Percentiles rank a stretch among this genome's conserved stretches.
phyloP scores from a whole-genome alignment of 2,888 invertebrate genomes.

The Drosophila nr. perissopoda region DNA sequence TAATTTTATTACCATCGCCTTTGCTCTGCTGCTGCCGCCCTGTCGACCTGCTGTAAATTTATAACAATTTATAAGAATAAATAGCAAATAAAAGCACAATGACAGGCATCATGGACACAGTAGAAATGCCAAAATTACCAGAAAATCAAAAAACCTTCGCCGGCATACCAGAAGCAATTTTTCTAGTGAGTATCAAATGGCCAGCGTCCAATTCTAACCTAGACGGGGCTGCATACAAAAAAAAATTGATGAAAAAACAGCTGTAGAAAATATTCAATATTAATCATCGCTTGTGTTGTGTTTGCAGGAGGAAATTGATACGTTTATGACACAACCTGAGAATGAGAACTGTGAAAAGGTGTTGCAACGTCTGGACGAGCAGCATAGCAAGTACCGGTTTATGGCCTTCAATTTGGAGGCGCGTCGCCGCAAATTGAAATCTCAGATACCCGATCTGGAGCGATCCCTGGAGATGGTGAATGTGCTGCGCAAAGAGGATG shows the following conservation, averaged over 20 bases:
- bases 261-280: conserved; percentile 38
- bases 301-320: conserved; percentile 95
- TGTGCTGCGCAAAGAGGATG: conserved; percentile 92
- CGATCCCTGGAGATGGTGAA: conserved; percentile 96
- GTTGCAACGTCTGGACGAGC: conserved; percentile 94
- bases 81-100: conserved; percentile 64
- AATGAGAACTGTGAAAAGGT: conserved; percentile 94
- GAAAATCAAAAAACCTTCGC: conserved; percentile 88
- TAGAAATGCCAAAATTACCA: conserved; percentile 84
- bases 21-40: conserved; percentile 34
- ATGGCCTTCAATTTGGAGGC: conserved; percentile 97
- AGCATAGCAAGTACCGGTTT: conserved; percentile 98
- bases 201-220: conserved; percentile 66
- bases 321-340: conserved; percentile 93
- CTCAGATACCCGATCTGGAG: conserved; percentile 97
- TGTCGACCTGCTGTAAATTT: conserved; percentile 65
- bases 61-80: conserved; percentile 45
- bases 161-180: conserved; percentile 94
- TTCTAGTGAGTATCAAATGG: conserved; percentile 89
- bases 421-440: conserved; percentile 93
- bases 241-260: conserved; percentile 40
- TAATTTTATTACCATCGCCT: conserved; percentile 28
- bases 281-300: conserved; percentile 43
- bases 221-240: conserved; percentile 36
- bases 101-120: conserved; percentile 82